Evolutionary conservation across 2,888 invertebrate genomes (phyloP), one percentile per base, ranked within the genome.

Genomic region (Achlya flavicornis): DNA sequence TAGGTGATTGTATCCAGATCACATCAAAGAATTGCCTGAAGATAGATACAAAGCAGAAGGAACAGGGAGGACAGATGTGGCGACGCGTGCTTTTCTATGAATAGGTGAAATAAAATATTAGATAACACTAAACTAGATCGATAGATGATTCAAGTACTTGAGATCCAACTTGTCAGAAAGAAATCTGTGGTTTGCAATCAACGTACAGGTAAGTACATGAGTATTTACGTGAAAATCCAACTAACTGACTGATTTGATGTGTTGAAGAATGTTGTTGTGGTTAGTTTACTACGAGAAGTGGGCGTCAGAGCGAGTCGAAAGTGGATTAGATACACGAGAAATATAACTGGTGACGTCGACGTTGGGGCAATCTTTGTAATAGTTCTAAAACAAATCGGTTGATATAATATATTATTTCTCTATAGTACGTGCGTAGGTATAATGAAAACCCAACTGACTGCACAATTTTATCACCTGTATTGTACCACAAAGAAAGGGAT

Each of bases 1-100:
- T 85, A 84, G 85, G 85, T 89, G 92, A 93, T 90, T 81, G 83
- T 88, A 89, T 86, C 91, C 92, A 92, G 92, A 92, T 89, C 87
- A 92, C 88, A 90, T 91, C 91, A 92, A 91, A 91, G 89, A 85
- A 78, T 81, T 76, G 77, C 75, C 73, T 66, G 76, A 73, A 71
- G 72, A 71, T 87, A 89, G 41, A 41, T 78, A 82, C 74, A 72
- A 85, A 82, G 68, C 87, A 87, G 85, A 70, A 76, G 74, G 76
- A 71, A 70, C 67, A 66, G 68, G 73, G 12, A 41, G 41, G 41
- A 41, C 41, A 41, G 41, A 41, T 41, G 12, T 4, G 41, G 41
- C 41, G 41, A 41, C 12, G 12, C 41, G 41, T 12, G 12, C 0
- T 10, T 41, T 41, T 12, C 7, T 12, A 41, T 41, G 12, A 41